These are phyloP conservation scores for Asarcornis scutulata DNA, from an alignment of 2,113 vertebrate species.

Conservation along the genomic window DNA sequence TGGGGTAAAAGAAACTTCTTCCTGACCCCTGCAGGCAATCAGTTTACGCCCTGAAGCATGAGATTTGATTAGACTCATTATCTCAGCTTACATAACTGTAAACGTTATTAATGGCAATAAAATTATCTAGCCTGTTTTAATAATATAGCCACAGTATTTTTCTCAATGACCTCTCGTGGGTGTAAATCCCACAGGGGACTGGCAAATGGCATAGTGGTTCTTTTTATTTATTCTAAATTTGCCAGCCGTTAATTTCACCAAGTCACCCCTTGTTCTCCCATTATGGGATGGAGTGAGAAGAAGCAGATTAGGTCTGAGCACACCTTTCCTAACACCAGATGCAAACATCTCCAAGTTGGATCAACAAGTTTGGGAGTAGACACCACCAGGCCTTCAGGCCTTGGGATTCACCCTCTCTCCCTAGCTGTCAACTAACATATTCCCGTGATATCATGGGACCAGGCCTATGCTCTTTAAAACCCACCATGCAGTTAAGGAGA, in stretches of 20 bases:
- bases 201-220: not conserved
- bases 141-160: constrained; percentile 65
- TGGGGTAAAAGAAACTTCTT: constrained; percentile 57
- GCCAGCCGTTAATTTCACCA: constrained; percentile 40
- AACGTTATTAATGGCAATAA: constrained; percentile 75
- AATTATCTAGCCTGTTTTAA: constrained; percentile 72
- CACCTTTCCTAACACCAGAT: not conserved
- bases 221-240: constrained; percentile 66
- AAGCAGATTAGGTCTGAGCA: not conserved
- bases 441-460: not conserved
- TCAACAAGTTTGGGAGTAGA: not conserved
- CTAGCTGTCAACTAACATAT: not conserved
- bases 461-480: not conserved
- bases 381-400: not conserved
- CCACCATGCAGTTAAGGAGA: not conserved
- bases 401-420: constrained; percentile 16
- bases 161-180: constrained; percentile 50
- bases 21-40: constrained; percentile 70
- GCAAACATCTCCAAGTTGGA: not conserved
- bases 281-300: not conserved
- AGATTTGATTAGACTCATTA: constrained; percentile 77
- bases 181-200: constrained; percentile 51
- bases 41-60: constrained; percentile 74
- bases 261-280: constrained; percentile 17
- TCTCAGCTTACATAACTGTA: constrained; percentile 72